Evolutionary conservation across 2,113 vertebrate genomes (phyloP), one percentile per base, ranked within the genome.

Genomic region (Semnornis frantzii): DNA sequence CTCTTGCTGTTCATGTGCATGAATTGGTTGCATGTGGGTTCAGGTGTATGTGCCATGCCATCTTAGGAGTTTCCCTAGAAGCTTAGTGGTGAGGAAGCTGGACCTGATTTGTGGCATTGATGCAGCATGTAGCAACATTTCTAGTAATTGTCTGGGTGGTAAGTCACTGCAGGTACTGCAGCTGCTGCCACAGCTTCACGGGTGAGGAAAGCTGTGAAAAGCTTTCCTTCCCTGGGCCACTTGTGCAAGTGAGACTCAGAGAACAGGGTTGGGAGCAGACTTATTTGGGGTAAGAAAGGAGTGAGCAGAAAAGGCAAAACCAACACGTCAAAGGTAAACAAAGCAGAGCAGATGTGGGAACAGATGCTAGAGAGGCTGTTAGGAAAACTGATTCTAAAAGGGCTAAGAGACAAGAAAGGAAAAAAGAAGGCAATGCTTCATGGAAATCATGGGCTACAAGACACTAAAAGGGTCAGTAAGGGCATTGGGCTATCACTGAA

Each of bases 241-340:
- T 44, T n/a, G n/a, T 15, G 31, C n/a, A 52, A 59, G 30, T 69
- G 9, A 78, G 21, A 48, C 4, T 48, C 23, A 48, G 57, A 74
- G 42, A 92, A 73, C 21, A 52, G 34, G 8, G 15, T 9, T 79
- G 58, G 44, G 72, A 62, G 60, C 42, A 63, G 7, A 24, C 5
- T 39, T 57, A 18, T 11, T 9, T 69, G 58, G 18, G 33, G 15
- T 16, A 78, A 33, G 4, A 46, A 92, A 64, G 23, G 28, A 71
- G 30, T 33, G 15, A 81, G 64, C 2, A 62, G 54, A 42, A 94
- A 85, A 90, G 81, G 20, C 73, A 74, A 24, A 81, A 62, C 89
- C 72, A 19, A 0, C 0, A 23, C 1, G 19, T 31, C 27, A 75
- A 60, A 86, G 21, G 37, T 46, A 83, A 79, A 78, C 0, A 0